Percentiles rank a stretch among this genome's conserved stretches.
These are phyloP conservation scores for Tapirus indicus DNA, from an alignment of 2,797 vertebrate species.

Conservation along the genomic window DNA sequence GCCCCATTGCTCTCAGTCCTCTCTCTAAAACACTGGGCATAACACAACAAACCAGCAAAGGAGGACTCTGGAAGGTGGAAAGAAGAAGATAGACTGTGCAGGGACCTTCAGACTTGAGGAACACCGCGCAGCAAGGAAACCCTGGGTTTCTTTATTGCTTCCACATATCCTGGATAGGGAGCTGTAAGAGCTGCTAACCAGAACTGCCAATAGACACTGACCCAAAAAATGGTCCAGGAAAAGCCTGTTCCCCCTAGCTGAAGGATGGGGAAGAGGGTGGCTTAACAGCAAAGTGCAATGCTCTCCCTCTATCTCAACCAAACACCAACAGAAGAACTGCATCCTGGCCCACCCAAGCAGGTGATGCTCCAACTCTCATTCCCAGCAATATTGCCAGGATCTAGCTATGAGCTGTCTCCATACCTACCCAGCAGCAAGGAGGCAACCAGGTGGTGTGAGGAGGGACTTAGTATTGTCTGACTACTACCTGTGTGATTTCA, in stretches of 20 bases:
- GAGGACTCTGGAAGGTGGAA: neutral
- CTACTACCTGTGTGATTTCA: neutral
- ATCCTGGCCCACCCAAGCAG: accelerated
- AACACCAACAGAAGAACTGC: neutral
- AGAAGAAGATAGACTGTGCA: neutral
- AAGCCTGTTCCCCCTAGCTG: accelerated
- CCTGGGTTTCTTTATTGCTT: neutral
- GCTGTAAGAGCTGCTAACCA: neutral
- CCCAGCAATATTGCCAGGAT: neutral
- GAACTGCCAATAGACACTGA: accelerated
- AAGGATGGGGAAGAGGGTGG: neutral
- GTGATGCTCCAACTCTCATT: neutral
- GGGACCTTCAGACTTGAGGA: neutral
- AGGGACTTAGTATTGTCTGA: accelerated
- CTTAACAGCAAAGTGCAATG: neutral
- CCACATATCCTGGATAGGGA: too few relatives aligned
- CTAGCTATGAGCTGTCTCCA: neutral
- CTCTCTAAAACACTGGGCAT: accelerated
- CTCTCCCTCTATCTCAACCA: too few relatives aligned
- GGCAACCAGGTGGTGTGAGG: accelerated
- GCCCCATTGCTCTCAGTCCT: neutral
- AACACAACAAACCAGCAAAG: neutral
- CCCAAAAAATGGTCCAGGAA: neutral
- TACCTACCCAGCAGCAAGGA: neutral
- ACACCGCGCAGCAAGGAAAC: accelerated